A percentile compares a stretch with the other conserved stretches of the same genome.
These are phyloP conservation scores for Pinna nobilis DNA, from an alignment of 1,140 invertebrate genomes.

Conservation along the genomic window DNA sequence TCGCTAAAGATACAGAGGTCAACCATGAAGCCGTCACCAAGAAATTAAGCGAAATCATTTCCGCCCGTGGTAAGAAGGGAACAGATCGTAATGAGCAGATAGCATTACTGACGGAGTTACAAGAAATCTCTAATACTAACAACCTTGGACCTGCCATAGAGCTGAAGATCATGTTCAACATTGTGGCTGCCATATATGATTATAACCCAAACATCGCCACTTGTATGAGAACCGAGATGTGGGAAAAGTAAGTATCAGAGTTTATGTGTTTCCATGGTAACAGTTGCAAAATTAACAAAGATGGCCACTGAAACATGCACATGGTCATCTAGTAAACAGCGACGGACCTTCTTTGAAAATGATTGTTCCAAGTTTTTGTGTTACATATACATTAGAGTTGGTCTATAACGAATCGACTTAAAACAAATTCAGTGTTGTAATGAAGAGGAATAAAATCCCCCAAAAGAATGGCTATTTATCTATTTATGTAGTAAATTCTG, in stretches of 20 bases:
- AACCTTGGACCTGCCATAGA: slow-evolving; percentile 90
- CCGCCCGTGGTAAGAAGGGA: slow-evolving; percentile 93
- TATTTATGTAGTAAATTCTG: too few relatives aligned
- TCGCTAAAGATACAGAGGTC: slow-evolving; percentile 98
- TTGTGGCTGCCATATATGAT: slow-evolving; percentile 97
- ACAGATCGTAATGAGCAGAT: slow-evolving; percentile 75
- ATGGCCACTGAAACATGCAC: too few relatives aligned
- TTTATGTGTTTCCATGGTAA: too few relatives aligned
- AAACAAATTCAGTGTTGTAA: too few relatives aligned
- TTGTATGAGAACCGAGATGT: slow-evolving; percentile 98
- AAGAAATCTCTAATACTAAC: slow-evolving; percentile 88
- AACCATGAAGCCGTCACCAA: slow-evolving; percentile 92
- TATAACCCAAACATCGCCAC: slow-evolving; percentile 98
- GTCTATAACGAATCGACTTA: too few relatives aligned
- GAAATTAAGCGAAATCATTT: slow-evolving; percentile 95
- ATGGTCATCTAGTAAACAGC: too few relatives aligned
- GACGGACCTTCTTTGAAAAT: too few relatives aligned
- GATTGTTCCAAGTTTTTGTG: too few relatives aligned
- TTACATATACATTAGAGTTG: too few relatives aligned
- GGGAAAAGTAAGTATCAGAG: slow-evolving; percentile 84
- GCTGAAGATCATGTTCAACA: slow-evolving; percentile 95
- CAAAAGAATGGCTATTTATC: too few relatives aligned
- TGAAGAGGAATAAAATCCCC: too few relatives aligned
- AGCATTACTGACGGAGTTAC: slow-evolving; percentile 93
- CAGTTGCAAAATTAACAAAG: too few relatives aligned